These are phyloP conservation scores for Taxidea taxus DNA, from an alignment of 2,113 vertebrate genomes.

Conservation along the genomic window DNA sequence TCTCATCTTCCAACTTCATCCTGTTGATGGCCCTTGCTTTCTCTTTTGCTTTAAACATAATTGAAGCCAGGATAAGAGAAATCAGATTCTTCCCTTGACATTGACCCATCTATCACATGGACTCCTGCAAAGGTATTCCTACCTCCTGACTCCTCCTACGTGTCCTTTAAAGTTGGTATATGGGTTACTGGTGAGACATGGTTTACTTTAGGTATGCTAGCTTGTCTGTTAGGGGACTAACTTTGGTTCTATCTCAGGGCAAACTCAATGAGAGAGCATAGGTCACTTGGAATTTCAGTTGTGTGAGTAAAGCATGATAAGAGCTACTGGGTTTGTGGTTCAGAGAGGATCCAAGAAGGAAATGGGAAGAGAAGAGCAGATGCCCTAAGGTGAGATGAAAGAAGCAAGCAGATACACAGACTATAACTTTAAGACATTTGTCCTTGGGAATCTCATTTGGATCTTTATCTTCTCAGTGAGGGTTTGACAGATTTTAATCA, in stretches of 20 bases:
- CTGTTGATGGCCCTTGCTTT: not conserved
- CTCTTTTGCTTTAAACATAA: not conserved
- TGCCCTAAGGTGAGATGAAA: not conserved
- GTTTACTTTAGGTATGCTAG: not conserved
- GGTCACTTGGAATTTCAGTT: not conserved
- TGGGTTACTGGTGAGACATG: not conserved
- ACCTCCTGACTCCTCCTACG: not conserved
- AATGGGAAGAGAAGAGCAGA: not conserved
- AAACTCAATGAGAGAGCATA: not conserved
- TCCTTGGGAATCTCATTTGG: not conserved
- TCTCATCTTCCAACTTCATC: not conserved
- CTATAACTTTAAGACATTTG: not conserved
- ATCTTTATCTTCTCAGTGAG: not conserved
- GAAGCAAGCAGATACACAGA: not conserved
- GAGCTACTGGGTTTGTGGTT: not conserved
- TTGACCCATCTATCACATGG: too few relatives aligned
- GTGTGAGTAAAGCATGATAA: not conserved
- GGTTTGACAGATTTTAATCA: slow-evolving; percentile 47
- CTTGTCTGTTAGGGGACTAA: not conserved
- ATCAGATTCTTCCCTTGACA: not conserved
- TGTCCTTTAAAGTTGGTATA: not conserved
- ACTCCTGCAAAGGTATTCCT: not conserved
- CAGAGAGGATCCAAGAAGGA: not conserved
- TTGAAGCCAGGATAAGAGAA: not conserved
- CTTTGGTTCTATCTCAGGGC: not conserved